Evolutionary conservation across 2,113 vertebrate species (phyloP).

Genomic region (Halcyon malimbica): DNA sequence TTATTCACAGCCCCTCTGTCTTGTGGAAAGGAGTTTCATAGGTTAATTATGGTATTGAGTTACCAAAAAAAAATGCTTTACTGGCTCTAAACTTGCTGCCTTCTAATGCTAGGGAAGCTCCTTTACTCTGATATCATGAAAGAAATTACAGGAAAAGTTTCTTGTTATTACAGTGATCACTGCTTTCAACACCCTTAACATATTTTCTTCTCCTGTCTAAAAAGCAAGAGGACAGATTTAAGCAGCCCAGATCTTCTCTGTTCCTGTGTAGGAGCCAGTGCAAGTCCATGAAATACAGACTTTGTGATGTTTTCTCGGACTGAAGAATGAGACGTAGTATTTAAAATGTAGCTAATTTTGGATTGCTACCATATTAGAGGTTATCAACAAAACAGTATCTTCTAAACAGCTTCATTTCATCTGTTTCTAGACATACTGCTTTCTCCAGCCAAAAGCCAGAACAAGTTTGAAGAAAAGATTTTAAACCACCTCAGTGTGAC

Average conservation of each 20-base stretch:
- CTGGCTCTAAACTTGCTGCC: not conserved
- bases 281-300: not conserved
- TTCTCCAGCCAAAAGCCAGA: not conserved
- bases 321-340: not conserved
- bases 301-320: not conserved
- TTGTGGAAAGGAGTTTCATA: not conserved
- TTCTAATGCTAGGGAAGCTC: not conserved
- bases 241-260: not conserved
- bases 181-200: not conserved
- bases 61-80: too few relatives aligned
- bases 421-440: not conserved
- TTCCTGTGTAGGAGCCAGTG: not conserved
- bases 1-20: not conserved
- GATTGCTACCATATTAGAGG: not conserved
- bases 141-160: not conserved
- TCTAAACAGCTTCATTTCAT: not conserved
- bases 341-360: not conserved
- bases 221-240: not conserved
- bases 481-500: not conserved
- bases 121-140: not conserved
- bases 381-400: not conserved
- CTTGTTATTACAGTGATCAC: not conserved
- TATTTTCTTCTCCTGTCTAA: not conserved
- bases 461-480: not conserved
- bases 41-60: not conserved